Conservation (phyloP, 2,113 vertebrate genomes). For the Megaceryle torquata region DNA sequence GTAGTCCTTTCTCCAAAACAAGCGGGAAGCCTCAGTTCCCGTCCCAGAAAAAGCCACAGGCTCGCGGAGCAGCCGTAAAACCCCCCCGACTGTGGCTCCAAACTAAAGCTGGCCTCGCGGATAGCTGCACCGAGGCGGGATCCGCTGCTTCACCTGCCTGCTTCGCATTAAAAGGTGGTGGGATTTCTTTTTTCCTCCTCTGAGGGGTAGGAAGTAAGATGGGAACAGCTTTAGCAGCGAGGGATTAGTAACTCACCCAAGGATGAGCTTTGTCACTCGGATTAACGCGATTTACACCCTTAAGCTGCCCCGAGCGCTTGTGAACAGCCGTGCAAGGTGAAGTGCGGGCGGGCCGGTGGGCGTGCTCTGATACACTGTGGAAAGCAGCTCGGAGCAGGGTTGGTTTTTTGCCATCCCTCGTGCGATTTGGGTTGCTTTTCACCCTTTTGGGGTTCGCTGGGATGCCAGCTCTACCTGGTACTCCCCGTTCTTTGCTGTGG, state of each 20-base stretch:
- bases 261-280: constrained; percentile 3
- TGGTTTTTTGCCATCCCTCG: accelerated
- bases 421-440: neutral
- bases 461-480: neutral
- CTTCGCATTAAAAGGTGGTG: neutral
- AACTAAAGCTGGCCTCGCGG: neutral
- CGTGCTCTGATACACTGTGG: accelerated
- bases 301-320: neutral
- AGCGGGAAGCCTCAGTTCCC: neutral
- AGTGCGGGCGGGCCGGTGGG: neutral
- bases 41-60: neutral
- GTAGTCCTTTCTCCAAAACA: neutral
- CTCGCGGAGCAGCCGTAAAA: neutral
- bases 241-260: neutral
- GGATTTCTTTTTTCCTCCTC: neutral
- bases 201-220: neutral
- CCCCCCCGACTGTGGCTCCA: neutral
- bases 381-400: neutral
- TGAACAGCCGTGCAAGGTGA: neutral
- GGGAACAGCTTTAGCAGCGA: neutral
- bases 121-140: neutral
- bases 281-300: constrained; percentile 38
- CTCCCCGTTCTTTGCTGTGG: neutral
- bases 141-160: neutral
- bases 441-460: neutral